phyloP scores from a whole-genome alignment of 2,113 vertebrate species.

The Alexandromys fortis region DNA sequence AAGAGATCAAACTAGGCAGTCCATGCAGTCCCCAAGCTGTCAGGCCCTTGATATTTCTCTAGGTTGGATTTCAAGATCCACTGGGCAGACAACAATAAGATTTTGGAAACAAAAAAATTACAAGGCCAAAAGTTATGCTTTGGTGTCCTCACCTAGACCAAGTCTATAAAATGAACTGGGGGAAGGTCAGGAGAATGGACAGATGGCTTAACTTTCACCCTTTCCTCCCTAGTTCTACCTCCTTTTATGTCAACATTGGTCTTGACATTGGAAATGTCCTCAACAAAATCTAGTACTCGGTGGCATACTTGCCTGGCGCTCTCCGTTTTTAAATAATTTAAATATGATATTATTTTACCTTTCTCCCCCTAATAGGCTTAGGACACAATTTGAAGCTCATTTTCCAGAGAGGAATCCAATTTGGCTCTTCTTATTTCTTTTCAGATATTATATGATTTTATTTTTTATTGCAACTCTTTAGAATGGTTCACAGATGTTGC shows the following conservation, averaged over 20 bases:
- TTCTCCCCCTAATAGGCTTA: conserved; percentile 62
- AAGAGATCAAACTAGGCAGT: background rate
- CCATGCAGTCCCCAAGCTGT: background rate
- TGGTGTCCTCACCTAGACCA: background rate
- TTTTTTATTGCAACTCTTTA: conserved; percentile 74
- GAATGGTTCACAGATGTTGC: conserved; percentile 82
- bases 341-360: conserved; percentile 9
- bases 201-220: background rate
- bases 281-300: conserved; percentile 30
- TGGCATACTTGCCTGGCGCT: background rate
- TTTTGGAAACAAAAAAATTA: background rate
- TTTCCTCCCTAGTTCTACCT: background rate
- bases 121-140: background rate
- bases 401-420: conserved; percentile 79
- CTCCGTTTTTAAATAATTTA: conserved; percentile 64
- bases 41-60: background rate
- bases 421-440: conserved; percentile 80
- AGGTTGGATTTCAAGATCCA: background rate
- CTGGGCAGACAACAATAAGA: background rate
- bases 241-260: conserved; percentile 30
- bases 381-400: conserved; percentile 73
- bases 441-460: conserved; percentile 76
- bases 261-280: conserved; percentile 26
- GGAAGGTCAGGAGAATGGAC: background rate
- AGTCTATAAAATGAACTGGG: background rate